Percentiles rank a stretch among this genome's conserved stretches.
Conservation (phyloP, 1,140 invertebrate genomes). For the Drosophila navojoa region DNA sequence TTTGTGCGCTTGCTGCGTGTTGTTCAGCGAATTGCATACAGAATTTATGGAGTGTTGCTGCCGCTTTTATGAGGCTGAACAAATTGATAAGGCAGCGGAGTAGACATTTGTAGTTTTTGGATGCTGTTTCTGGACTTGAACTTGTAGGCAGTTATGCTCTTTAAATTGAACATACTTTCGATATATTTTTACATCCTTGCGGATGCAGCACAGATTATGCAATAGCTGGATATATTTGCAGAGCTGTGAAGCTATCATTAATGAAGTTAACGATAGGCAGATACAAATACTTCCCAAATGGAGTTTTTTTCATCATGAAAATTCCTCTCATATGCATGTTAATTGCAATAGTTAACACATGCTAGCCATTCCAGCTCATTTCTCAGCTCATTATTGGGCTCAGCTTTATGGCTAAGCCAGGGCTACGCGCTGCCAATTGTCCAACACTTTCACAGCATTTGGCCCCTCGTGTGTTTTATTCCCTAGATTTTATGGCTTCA, state of each 20-base stretch:
- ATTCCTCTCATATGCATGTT: constrained; percentile 1
- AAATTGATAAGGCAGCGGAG: constrained; percentile 24
- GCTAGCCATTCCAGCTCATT: background rate
- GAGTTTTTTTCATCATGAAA: no score
- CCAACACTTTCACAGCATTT: constrained; percentile 13
- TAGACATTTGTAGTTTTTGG: background rate
- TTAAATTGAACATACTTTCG: background rate
- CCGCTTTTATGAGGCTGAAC: constrained; percentile 23
- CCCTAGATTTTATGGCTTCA: constrained; percentile 43
- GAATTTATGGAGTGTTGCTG: constrained; percentile 50
- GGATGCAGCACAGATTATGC: no score
- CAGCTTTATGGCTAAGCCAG: constrained; percentile 14
- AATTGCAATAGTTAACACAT: constrained; percentile 28
- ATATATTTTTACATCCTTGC: background rate
- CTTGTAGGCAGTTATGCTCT: background rate
- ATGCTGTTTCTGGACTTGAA: constrained; percentile 2
- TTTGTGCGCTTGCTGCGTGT: constrained; percentile 66
- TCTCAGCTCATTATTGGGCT: constrained; percentile 3
- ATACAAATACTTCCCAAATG: background rate
- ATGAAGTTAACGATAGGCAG: background rate
- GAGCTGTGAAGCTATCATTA: no score
- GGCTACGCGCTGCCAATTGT: background rate
- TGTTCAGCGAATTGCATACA: constrained; percentile 44
- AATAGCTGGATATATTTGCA: no score
- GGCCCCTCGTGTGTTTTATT: constrained; percentile 12